These are phyloP conservation scores for Alentia gelatinosa DNA, from an alignment of 2,888 invertebrate species.

Conservation along the genomic window DNA sequence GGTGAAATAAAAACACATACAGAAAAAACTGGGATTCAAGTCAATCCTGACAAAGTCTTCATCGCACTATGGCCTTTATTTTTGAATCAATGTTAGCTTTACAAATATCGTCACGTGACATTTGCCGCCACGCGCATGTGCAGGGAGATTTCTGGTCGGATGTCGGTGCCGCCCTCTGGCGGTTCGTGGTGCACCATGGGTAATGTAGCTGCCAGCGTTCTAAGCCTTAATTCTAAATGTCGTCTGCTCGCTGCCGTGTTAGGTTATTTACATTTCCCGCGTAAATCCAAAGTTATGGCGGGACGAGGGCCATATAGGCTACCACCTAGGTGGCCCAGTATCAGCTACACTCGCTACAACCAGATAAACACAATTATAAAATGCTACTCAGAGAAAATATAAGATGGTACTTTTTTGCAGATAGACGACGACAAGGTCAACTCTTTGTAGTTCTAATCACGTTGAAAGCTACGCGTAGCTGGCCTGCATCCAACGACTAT, in stretches of 20 bases:
- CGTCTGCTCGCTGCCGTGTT: neutral
- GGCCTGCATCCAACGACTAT: no score
- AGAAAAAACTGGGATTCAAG: neutral
- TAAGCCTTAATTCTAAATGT: constrained; percentile 14
- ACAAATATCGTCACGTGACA: neutral
- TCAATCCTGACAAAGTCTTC: constrained; percentile 1
- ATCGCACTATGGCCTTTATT: neutral
- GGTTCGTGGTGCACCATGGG: neutral
- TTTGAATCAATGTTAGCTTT: neutral
- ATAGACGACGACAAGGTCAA: no score
- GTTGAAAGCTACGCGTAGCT: no score
- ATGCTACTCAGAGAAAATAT: no score
- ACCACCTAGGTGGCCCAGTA: no score
- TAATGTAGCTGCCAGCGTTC: neutral
- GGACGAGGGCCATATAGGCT: no score
- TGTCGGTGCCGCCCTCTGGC: neutral
- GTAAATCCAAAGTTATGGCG: no score
- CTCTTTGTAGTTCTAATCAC: no score
- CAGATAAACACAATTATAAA: no score
- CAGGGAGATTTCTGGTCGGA: neutral
- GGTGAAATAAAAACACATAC: no score
- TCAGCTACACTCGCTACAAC: no score
- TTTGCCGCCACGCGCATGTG: neutral
- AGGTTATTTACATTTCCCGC: neutral
- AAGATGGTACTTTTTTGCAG: no score